These are phyloP conservation scores for Dione juno DNA, from an alignment of 2,888 invertebrate genomes.

Conservation along the genomic window DNA sequence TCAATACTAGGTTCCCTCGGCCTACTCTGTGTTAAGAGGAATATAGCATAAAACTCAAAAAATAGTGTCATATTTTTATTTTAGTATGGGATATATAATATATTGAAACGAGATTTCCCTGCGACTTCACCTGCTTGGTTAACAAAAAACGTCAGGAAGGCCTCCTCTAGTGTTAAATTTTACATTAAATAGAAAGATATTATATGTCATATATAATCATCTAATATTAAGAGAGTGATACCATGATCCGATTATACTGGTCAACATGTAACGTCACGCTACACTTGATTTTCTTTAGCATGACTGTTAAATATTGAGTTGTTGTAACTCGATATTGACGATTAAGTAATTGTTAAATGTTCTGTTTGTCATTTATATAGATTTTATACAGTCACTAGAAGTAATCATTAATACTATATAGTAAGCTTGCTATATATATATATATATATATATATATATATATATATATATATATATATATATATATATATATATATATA, in stretches of 20 bases:
- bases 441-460: too few species aligned
- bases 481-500: too few species aligned
- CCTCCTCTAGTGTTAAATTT: too few species aligned
- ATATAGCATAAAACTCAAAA: too few species aligned
- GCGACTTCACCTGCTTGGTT: too few species aligned
- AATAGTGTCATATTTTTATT: too few species aligned
- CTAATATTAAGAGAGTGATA: not conserved
- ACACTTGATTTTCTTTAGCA: slow-evolving; percentile 4
- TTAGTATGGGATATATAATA: too few species aligned
- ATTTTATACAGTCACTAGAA: slow-evolving; percentile 1
- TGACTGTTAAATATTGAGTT: not conserved
- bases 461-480: too few species aligned
- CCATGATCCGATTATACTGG: not conserved
- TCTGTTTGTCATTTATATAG: not conserved
- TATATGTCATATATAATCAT: not conserved
- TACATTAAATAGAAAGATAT: not conserved
- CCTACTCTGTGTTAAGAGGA: too few species aligned
- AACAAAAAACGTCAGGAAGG: too few species aligned
- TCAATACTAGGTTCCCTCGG: too few species aligned
- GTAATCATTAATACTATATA: not conserved
- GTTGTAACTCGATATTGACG: slow-evolving; percentile 12
- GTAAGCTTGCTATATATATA: not conserved
- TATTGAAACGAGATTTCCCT: too few species aligned
- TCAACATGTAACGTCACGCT: not conserved
- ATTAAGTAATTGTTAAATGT: slow-evolving; percentile 18